Conservation (phyloP, 2,888 invertebrate genomes). For the Limulus polyphemus region DNA sequence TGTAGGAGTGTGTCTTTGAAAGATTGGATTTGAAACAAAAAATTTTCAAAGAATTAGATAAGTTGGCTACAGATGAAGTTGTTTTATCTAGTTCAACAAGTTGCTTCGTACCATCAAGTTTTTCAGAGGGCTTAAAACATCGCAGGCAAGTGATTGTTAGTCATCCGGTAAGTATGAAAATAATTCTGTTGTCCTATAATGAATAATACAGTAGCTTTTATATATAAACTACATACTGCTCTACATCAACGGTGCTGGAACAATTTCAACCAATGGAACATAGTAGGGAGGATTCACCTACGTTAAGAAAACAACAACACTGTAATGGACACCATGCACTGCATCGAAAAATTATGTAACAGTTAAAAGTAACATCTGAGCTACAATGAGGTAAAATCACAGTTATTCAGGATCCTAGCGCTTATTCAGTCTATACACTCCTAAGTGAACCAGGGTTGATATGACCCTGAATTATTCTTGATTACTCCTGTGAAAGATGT, state of each 20-base stretch:
- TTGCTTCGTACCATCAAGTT: slow-evolving; percentile 74
- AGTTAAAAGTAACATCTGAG: too few species aligned
- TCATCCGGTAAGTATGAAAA: slow-evolving; percentile 56
- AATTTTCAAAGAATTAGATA: slow-evolving; percentile 64
- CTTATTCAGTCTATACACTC: too few species aligned
- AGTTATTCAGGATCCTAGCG: too few species aligned
- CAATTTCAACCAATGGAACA: slow-evolving; percentile 83
- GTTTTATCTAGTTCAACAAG: slow-evolving; percentile 86
- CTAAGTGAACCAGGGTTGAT: too few species aligned
- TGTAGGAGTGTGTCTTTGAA: slow-evolving; percentile 92
- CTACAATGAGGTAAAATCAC: too few species aligned
- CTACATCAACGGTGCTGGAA: slow-evolving; percentile 47
- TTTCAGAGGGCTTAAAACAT: slow-evolving; percentile 67
- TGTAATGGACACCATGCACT: too few species aligned
- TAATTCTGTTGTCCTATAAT: neutral
- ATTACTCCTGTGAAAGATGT: too few species aligned
- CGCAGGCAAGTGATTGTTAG: slow-evolving; percentile 60
- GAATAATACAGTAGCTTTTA: too few species aligned
- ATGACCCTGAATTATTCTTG: too few species aligned
- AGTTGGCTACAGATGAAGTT: slow-evolving; percentile 48
- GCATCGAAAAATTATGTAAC: too few species aligned
- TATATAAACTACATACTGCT: too few species aligned
- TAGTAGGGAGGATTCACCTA: slow-evolving; percentile 90
- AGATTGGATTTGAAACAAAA: slow-evolving; percentile 66
- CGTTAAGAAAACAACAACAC: neutral